Base-by-base conservation (phyloP, 2,888 invertebrate species). In the Galeruca laticollis region DNA sequence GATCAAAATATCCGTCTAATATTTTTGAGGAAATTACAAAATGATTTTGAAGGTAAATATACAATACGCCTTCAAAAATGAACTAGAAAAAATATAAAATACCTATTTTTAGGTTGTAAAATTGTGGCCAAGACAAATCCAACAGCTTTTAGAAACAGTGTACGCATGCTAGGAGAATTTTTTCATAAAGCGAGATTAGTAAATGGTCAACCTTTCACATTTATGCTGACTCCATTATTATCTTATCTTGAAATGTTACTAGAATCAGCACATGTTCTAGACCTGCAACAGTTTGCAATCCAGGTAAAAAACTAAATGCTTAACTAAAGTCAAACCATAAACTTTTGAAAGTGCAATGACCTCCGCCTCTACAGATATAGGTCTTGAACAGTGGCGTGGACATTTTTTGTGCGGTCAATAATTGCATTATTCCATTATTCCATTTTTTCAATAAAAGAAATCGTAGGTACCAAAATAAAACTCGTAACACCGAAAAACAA, bases 191-290 rank as follows among this genome's bases (percentile, higher is more conserved):
- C 83, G 6, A 80, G 78, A 70, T 63, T 82, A 21, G 68, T 73
- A 2, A 76, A 78, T 69, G 82, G 79, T 13, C 71, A 74, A 51
- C 80, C 78, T 4, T 79, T 83, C 61, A 78, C 61, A 31, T 78
- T 80, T 75, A 74, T 81, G 77, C 74, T 79, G 3, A 62, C 72
- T 1, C 85, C 87, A 9, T 76, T 87, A 59, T 51, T 85, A 13
- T 75, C 80, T 18, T 87, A 85, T 73, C 79, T 87, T 59, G 82
- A 84, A 66, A 81, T 85, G 79, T 73, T 87, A 10, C 75, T 88
- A 20, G 84, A 87, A 69, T 77, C 79, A 52, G 79, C 77, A 21
- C 80, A 82, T 37, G 81, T 82, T 59, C 80, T 81, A 18, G 86
- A 87, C 78, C 77, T 86, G 18, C 83, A 85, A 77, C 78, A 87